Percentiles rank a stretch among this genome's conserved stretches.
phyloP scores from a whole-genome alignment of 2,113 vertebrate genomes.

The Chionis minor region DNA sequence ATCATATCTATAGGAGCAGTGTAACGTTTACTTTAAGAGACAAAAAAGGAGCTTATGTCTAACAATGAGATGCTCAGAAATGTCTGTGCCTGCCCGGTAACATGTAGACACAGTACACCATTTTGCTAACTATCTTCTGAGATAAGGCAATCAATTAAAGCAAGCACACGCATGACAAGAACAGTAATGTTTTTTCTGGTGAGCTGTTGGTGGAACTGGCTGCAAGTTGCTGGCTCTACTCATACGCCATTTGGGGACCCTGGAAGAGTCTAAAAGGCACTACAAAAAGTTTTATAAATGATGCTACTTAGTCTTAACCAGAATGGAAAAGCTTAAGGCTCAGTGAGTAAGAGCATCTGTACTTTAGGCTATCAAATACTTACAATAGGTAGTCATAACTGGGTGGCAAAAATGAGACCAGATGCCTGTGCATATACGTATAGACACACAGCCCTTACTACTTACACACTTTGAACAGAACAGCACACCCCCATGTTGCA shows the following conservation, averaged over 20 bases:
- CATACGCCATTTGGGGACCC: background rate
- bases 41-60: background rate
- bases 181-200: fast-evolving
- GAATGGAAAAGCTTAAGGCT: background rate
- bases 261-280: background rate
- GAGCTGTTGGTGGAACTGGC: background rate
- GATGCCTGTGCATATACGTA: too few species aligned
- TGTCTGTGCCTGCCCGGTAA: background rate
- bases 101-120: background rate
- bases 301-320: too few species aligned
- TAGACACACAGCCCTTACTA: background rate
- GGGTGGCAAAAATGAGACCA: background rate
- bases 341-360: background rate
- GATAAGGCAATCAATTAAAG: background rate
- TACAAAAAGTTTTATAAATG: background rate
- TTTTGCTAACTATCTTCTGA: background rate
- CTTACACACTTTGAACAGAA: background rate
- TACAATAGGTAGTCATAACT: background rate
- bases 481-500: fast-evolving
- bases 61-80: background rate
- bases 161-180: fast-evolving
- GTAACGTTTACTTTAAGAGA: background rate
- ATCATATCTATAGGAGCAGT: background rate
- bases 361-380: background rate
- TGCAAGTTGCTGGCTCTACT: background rate